A percentile compares a stretch with the other conserved stretches of the same genome.
Evolutionary conservation across 2,888 invertebrate genomes (phyloP).

Genomic region (Heteromyza rotundicornis): DNA sequence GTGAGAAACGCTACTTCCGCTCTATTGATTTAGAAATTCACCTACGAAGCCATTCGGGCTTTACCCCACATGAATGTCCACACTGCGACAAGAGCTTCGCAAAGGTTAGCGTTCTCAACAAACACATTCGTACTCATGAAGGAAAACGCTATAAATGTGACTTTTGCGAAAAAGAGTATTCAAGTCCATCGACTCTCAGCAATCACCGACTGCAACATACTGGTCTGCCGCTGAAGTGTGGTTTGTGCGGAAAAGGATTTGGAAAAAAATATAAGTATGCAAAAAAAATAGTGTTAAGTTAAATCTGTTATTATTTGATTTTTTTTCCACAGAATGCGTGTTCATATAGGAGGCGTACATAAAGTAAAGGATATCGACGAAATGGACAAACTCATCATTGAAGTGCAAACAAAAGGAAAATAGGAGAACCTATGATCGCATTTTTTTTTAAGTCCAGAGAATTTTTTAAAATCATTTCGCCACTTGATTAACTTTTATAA

Average conservation of each 20-base stretch:
- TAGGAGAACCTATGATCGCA: no score
- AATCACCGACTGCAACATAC: constrained; percentile 25
- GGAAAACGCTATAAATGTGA: constrained; percentile 36
- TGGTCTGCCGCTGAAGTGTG: constrained; percentile 25
- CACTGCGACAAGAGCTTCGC: constrained; percentile 31
- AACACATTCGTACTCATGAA: constrained; percentile 34
- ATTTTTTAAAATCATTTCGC: no score
- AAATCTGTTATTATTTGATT: not conserved
- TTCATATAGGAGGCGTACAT: constrained; percentile 26
- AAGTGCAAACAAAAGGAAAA: constrained; percentile 21
- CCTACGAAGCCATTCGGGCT: constrained; percentile 38
- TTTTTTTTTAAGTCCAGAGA: no score
- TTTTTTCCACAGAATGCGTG: constrained; percentile 12
- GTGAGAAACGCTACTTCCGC: constrained; percentile 35
- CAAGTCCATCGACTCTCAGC: constrained; percentile 21
- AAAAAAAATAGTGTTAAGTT: not conserved
- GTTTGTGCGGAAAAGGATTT: constrained; percentile 26
- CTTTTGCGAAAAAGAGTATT: constrained; percentile 29
- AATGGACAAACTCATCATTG: constrained; percentile 19
- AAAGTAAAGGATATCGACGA: constrained; percentile 20
- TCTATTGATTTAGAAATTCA: constrained; percentile 35
- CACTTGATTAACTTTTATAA: no score
- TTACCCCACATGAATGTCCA: constrained; percentile 34
- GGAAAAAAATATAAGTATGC: not conserved
- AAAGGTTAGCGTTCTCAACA: constrained; percentile 23